Percentiles rank a stretch among this genome's conserved stretches.
These are phyloP conservation scores for Apocheima hispidaria DNA, from an alignment of 2,888 invertebrate species.

Conservation along the genomic window DNA sequence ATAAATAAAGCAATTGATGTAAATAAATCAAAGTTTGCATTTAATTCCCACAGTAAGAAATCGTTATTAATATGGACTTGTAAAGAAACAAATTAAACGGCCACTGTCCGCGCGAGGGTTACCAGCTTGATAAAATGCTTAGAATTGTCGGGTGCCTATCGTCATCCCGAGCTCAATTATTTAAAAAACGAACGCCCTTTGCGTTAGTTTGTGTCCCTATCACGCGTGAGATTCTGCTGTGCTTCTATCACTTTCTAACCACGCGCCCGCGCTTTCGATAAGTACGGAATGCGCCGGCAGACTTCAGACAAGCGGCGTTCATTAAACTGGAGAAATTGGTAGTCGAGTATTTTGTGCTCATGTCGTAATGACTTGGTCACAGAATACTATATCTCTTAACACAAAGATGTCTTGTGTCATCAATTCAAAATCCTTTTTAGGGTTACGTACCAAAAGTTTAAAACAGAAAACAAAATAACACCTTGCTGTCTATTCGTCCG, in stretches of 20 bases:
- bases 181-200: conserved; percentile 80
- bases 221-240: conserved; percentile 61
- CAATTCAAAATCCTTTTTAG: neutral
- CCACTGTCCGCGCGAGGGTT: conserved; percentile 76
- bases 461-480: no score
- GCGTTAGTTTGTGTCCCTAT: conserved; percentile 68
- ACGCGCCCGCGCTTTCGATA: conserved; percentile 80
- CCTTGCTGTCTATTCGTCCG: no score
- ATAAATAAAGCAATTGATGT: neutral
- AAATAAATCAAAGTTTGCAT: neutral
- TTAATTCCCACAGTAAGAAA: conserved; percentile 18
- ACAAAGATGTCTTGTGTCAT: conserved; percentile 36
- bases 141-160: conserved; percentile 80
- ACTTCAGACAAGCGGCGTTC: conserved; percentile 82
- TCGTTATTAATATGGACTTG: conserved; percentile 47
- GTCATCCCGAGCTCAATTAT: conserved; percentile 83
- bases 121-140: conserved; percentile 79
- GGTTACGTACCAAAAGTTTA: no score
- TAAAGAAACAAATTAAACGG: conserved; percentile 77
- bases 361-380: conserved; percentile 73
- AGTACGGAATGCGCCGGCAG: conserved; percentile 83
- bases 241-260: conserved; percentile 61
- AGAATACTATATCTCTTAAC: no score
- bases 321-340: conserved; percentile 85
- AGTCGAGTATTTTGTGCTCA: conserved; percentile 64